These are phyloP conservation scores for Astyanax mexicanus DNA, from an alignment of 2,797 vertebrate species.

Conservation along the genomic window DNA sequence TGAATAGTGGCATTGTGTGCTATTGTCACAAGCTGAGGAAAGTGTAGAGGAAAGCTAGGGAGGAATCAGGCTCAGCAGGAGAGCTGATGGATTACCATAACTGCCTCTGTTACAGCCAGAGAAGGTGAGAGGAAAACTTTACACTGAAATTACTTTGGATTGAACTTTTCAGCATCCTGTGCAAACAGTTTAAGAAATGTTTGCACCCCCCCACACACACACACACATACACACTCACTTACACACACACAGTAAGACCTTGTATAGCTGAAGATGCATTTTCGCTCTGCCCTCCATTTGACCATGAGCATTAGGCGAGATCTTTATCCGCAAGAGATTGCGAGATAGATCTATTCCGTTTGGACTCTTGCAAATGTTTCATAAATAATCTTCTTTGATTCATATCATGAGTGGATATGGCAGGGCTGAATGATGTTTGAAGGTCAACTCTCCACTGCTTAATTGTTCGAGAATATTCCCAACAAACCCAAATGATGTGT, in stretches of 20 bases:
- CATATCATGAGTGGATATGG: background rate
- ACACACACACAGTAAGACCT: background rate
- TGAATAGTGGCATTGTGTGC: background rate
- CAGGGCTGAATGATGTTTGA: background rate
- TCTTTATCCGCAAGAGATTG: conserved; percentile 54
- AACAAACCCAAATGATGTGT: background rate
- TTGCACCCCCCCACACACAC: background rate
- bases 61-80: background rate
- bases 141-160: background rate
- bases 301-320: conserved; percentile 58
- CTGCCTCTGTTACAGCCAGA: background rate
- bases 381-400: conserved; percentile 53
- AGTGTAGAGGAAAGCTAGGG: background rate
- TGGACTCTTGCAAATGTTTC: conserved; percentile 46
- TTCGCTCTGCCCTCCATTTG: conserved; percentile 50
- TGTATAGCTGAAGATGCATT: conserved; percentile 29
- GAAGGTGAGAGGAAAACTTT: background rate
- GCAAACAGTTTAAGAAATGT: background rate
- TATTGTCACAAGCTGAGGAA: background rate
- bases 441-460: conserved; percentile 1
- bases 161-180: conserved; percentile 19
- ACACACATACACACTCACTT: background rate
- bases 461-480: background rate
- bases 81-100: conserved; percentile 3
- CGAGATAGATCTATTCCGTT: conserved; percentile 46